These are phyloP conservation scores for Anoura caudifer DNA, from an alignment of 2,113 vertebrate species.

Conservation along the genomic window DNA sequence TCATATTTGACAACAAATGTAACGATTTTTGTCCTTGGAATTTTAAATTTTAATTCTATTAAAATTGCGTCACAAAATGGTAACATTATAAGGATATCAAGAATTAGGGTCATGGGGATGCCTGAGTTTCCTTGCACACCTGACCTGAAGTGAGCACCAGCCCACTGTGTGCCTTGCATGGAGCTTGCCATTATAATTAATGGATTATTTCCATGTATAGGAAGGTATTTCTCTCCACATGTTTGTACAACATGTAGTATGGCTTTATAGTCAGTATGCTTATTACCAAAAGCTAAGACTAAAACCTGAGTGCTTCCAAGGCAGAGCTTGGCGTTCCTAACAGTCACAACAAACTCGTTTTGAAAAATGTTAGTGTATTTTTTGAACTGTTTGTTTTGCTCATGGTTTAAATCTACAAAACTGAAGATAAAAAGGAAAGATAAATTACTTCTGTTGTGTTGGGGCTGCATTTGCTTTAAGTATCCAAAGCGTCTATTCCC, in stretches of 20 bases:
- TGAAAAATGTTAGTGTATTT: neutral
- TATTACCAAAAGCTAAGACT: neutral
- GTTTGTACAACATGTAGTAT: neutral
- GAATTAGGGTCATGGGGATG: neutral
- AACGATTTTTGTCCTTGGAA: neutral
- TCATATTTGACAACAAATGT: neutral
- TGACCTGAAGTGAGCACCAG: neutral
- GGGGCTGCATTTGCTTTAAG: neutral
- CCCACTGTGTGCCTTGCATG: rapidly evolving
- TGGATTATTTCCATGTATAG: neutral
- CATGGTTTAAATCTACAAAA: neutral
- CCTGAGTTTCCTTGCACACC: rapidly evolving
- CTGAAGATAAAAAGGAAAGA: neutral
- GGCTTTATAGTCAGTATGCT: neutral
- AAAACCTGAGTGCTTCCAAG: neutral
- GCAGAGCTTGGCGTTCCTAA: neutral
- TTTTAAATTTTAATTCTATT: neutral
- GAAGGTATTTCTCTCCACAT: neutral
- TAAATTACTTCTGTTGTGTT: neutral
- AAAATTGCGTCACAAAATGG: neutral
- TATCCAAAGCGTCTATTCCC: neutral
- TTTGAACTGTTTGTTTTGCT: neutral
- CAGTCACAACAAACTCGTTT: neutral
- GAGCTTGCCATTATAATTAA: neutral
- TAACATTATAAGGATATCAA: neutral